phyloP scores from a whole-genome alignment of 2,797 vertebrate species.

The Peromyscus attwateri region DNA sequence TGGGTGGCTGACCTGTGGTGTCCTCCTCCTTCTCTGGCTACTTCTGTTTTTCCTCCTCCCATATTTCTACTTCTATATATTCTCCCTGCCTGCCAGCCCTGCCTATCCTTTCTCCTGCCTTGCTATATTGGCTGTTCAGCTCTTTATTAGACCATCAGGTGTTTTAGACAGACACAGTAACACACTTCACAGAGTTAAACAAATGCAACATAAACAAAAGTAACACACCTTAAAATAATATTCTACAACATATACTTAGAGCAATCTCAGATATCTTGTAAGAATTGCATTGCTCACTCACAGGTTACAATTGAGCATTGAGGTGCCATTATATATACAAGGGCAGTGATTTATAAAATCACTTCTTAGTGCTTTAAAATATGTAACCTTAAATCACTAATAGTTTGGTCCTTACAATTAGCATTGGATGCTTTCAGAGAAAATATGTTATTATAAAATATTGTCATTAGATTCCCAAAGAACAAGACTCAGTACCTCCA shows the following conservation, averaged over 20 bases:
- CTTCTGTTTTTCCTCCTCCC: too few species aligned
- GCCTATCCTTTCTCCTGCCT: too few species aligned
- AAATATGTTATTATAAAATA: slow-evolving; percentile 13
- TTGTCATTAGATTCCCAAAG: neutral
- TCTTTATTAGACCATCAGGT: too few species aligned
- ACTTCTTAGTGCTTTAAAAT: neutral
- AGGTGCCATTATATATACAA: neutral
- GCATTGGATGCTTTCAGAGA: neutral
- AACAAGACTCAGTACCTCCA: neutral
- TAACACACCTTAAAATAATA: too few species aligned
- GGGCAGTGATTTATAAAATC: slow-evolving; percentile 11
- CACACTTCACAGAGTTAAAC: too few species aligned
- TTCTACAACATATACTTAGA: neutral
- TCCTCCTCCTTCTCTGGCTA: too few species aligned
- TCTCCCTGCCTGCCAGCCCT: too few species aligned
- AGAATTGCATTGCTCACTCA: neutral
- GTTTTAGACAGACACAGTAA: too few species aligned
- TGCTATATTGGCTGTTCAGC: too few species aligned
- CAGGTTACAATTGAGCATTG: neutral
- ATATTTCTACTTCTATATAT: too few species aligned
- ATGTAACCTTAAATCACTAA: neutral
- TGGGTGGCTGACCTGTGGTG: neutral
- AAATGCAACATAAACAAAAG: too few species aligned
- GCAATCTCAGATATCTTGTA: neutral
- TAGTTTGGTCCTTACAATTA: neutral